Conservation (phyloP, 2,797 vertebrate genomes). For the Vipera latastei region DNA sequence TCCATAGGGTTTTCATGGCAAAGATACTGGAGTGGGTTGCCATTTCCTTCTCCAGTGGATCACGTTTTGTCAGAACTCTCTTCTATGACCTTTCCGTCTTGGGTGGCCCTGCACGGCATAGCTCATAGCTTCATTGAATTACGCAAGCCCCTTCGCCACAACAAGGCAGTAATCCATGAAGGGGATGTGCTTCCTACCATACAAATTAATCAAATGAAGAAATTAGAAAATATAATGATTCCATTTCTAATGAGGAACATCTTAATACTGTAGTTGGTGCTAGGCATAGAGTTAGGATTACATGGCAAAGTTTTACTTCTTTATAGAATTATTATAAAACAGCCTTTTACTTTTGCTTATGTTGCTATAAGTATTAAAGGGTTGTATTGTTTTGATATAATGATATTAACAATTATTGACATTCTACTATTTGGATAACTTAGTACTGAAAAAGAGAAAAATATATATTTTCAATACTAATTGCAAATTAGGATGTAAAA, state of each 20-base stretch:
- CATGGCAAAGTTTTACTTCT: background rate
- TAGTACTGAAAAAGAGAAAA: background rate
- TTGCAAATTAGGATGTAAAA: background rate
- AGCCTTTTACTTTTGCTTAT: background rate
- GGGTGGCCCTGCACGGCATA: too few species aligned
- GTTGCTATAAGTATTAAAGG: background rate
- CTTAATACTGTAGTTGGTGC: background rate
- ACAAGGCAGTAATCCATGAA: too few species aligned
- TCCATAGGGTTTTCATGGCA: too few species aligned
- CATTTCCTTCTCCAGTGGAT: too few species aligned
- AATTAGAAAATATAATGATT: background rate
- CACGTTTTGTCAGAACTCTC: too few species aligned
- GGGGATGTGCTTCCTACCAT: slow-evolving; percentile 11
- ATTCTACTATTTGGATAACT: too few species aligned
- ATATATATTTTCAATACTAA: background rate
- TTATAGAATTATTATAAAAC: background rate
- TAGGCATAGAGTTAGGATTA: background rate
- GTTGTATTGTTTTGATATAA: too few species aligned
- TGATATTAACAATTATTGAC: too few species aligned
- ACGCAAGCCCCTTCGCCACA: too few species aligned
- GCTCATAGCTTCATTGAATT: too few species aligned
- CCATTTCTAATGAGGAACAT: background rate
- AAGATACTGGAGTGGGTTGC: too few species aligned
- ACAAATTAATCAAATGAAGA: background rate
- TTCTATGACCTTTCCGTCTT: too few species aligned